These are phyloP conservation scores for Orius laevigatus DNA, from an alignment of 1,140 invertebrate genomes.

Conservation along the genomic window DNA sequence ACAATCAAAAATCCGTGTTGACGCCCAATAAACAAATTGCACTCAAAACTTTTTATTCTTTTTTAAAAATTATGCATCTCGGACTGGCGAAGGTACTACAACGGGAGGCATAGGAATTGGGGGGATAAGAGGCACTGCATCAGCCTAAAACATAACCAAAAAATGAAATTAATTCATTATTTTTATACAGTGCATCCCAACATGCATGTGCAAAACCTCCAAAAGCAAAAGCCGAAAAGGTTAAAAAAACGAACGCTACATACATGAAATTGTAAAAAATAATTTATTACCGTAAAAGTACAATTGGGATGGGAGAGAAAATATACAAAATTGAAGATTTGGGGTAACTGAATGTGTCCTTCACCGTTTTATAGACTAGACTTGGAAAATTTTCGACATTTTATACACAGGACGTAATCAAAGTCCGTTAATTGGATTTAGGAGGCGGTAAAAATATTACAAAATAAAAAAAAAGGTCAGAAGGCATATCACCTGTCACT, in stretches of 20 bases:
- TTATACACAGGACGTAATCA: neutral
- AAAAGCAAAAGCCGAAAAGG: neutral
- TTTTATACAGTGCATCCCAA: neutral
- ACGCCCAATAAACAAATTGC: no score
- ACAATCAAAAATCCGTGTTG: no score
- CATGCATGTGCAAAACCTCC: neutral
- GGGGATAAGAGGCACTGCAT: constrained; percentile 5
- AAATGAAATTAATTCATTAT: neutral
- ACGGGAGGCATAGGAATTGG: constrained; percentile 1
- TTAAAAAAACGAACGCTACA: neutral
- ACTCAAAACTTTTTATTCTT: no score
- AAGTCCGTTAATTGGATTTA: neutral
- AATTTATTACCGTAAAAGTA: neutral
- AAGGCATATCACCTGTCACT: constrained; percentile 22
- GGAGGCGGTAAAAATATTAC: constrained; percentile 1
- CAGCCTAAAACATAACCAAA: constrained; percentile 1
- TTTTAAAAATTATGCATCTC: no score
- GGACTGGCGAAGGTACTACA: constrained; percentile 1
- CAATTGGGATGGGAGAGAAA: no score
- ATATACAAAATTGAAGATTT: neutral
- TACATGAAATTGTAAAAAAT: neutral
- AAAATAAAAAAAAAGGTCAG: neutral
- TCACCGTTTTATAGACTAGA: neutral
- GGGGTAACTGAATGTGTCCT: neutral
- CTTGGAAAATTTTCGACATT: neutral